Base-by-base conservation (phyloP, 2,888 invertebrate species). In the Drosophila emarginata region DNA sequence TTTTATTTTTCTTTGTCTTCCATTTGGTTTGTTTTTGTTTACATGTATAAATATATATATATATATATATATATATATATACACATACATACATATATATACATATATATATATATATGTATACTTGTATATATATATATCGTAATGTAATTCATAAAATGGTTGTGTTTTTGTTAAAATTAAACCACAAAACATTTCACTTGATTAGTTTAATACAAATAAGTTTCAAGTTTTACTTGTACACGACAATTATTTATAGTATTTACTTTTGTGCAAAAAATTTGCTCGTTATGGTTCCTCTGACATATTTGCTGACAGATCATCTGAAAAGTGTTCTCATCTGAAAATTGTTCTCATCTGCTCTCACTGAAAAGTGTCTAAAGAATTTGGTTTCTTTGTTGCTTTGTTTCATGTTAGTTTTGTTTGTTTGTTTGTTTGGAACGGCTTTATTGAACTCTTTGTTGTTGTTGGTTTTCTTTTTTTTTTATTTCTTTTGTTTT, bases 171-270 rank as follows among this genome's bases (percentile, higher is more conserved):
- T 69, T 37, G 50, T 74, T 72, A 78, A 84, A 82, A 81, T 72
- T 78, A 85, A 85, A 82, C 83, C 80, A 78, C 78, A 85, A 82
- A 80, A 82, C 86, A 77, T 76, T 78, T 80, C 61, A 85, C 70
- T 82, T 80, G 76, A 82, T 80, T 86, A 85, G 83, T 75, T 78
- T 62, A 82, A 56, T 72, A 72, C 60, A 72, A 72, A 72, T 72
- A 63, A 72, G 54, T 62, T 36, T 45, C 45, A 45, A 45, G 45
- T 45, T 59, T 70, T 68, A 67, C 63, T 63, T 63, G 52, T 68
- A 69, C 69, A 70, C 69, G 81, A 84, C 81, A 80, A 84, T 81
- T 84, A 80, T 76, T 77, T 77, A 76, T 64, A 77, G 61, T 76
- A 73, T 64, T 77, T 59, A 68, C 64, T 64, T 77, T 72, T 67